Base-by-base conservation (phyloP, 2,797 vertebrate species). In the Knipowitschia caucasica region DNA sequence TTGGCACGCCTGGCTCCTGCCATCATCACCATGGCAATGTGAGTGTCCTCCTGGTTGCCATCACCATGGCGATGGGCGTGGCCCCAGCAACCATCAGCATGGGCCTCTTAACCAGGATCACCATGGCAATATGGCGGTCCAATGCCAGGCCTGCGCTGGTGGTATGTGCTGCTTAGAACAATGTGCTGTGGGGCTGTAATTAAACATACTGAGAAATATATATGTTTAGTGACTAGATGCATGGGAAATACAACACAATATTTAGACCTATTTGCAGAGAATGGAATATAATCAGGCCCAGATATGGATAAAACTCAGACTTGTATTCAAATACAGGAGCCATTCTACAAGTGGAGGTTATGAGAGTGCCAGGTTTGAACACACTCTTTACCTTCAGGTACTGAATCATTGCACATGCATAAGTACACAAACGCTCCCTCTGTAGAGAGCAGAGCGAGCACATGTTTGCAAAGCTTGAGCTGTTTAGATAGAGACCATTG, bases 51-150 rank as follows among this genome's bases (percentile, higher is more conserved):
- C 85, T 58, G 67, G 78, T 86, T 84, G 82, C 81, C 83, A 85
- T 89, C 81, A 78, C 86, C 87, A 89, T 88, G 83, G 87, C 77
- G 78, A 89, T 89, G 87, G 86, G 84, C 88, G 86, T 88, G 86
- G 86, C 83, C 87, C 78, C 77, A 81, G 85, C 84, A 89, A 87
- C 84, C 76, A 80, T 73, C 83, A 80, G 66, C 84, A 87, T 85
- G 83, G 84, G 84, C 73, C 81, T 88, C 86, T 89, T 88, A 86
- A 81, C 78, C 83, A 78, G 67, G 77, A 89, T 89, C 81, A 78
- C 83, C 80, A 87, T 85, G 83, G 87, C 73, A 83, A 86, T 87
- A 60, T 70, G 73, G 39, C 73, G 56, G 53, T 72, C 45, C 71
- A 83, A 77, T 62, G 57, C 58, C 38, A 35, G 75, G 57, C 70